phyloP scores from a whole-genome alignment of 1,140 invertebrate species.

The Drosophila persimilis region DNA sequence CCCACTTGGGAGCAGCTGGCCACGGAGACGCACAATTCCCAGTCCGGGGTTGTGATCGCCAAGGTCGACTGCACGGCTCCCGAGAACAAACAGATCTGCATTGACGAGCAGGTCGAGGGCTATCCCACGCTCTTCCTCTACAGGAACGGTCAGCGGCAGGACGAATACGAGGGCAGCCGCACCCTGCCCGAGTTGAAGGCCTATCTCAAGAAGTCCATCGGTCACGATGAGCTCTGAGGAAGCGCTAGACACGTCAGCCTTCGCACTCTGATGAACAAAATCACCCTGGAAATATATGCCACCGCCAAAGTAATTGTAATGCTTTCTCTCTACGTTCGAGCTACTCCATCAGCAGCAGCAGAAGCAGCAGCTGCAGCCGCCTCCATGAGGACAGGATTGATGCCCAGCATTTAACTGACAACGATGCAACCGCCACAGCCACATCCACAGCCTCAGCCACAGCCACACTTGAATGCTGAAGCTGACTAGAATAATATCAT shows the following conservation, averaged over 20 bases:
- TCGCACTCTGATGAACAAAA: slow-evolving; percentile 41
- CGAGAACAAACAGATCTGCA: slow-evolving; percentile 87
- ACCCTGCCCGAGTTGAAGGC: slow-evolving; percentile 85
- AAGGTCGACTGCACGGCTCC: slow-evolving; percentile 90
- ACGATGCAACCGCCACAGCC: slow-evolving; percentile 2
- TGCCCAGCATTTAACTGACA: slow-evolving; percentile 26
- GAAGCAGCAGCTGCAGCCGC: slow-evolving; percentile 8
- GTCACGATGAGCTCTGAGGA: slow-evolving; percentile 73
- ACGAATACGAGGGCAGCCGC: slow-evolving; percentile 89
- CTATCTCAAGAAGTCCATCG: slow-evolving; percentile 71
- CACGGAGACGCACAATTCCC: slow-evolving; percentile 85
- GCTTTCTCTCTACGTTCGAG: slow-evolving; percentile 10
- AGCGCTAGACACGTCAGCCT: slow-evolving; percentile 11
- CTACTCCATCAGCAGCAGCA: slow-evolving; percentile 4
- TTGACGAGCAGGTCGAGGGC: slow-evolving; percentile 88
- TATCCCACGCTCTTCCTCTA: slow-evolving; percentile 92
- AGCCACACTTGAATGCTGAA: neutral
- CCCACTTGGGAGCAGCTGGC: slow-evolving; percentile 89
- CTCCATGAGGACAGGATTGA: slow-evolving; percentile 40
- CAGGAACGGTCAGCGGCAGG: slow-evolving; percentile 87
- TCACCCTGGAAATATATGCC: slow-evolving; percentile 5
- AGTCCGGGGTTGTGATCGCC: slow-evolving; percentile 85
- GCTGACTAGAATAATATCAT: slow-evolving; percentile 3
- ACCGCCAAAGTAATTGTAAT: slow-evolving; percentile 45
- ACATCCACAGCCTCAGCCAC: neutral